A percentile compares a stretch with the other conserved stretches of the same genome.
Evolutionary conservation across 2,113 vertebrate species (phyloP).

Genomic region (Hippocampus mohnikei): DNA sequence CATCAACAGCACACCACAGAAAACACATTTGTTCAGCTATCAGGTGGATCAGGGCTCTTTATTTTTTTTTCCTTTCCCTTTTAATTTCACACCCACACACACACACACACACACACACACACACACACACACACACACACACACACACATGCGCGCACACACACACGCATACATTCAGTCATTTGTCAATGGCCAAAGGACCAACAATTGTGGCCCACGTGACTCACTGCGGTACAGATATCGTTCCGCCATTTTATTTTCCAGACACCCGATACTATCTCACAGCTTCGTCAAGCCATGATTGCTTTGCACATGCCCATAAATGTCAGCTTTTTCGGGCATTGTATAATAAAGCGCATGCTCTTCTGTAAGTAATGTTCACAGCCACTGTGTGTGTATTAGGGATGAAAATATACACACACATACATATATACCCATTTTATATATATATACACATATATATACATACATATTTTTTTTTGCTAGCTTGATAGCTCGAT

Average conservation of each 20-base stretch:
- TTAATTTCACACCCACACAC: not conserved
- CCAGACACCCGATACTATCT: not conserved
- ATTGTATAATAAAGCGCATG: not conserved
- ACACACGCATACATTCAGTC: not conserved
- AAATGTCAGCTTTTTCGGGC: not conserved
- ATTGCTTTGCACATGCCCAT: not conserved
- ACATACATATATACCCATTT: too few species aligned
- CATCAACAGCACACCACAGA: not conserved
- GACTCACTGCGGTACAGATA: not conserved
- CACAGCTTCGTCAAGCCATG: not conserved
- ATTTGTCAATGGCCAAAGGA: not conserved
- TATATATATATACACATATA: too few species aligned
- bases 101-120: too few species aligned
- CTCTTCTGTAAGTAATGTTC: not conserved
- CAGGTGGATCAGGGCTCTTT: not conserved
- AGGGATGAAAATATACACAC: too few species aligned
- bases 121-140: too few species aligned
- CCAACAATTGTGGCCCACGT: not conserved
- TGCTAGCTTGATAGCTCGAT: too few species aligned
- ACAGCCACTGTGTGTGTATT: too few species aligned
- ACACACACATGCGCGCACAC: too few species aligned
- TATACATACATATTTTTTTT: too few species aligned
- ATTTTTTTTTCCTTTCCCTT: not conserved
- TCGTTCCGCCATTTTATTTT: not conserved
- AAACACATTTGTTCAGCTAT: constrained; percentile 1